Base-by-base conservation (phyloP, 2,888 invertebrate genomes). In the Dione vanillae region DNA sequence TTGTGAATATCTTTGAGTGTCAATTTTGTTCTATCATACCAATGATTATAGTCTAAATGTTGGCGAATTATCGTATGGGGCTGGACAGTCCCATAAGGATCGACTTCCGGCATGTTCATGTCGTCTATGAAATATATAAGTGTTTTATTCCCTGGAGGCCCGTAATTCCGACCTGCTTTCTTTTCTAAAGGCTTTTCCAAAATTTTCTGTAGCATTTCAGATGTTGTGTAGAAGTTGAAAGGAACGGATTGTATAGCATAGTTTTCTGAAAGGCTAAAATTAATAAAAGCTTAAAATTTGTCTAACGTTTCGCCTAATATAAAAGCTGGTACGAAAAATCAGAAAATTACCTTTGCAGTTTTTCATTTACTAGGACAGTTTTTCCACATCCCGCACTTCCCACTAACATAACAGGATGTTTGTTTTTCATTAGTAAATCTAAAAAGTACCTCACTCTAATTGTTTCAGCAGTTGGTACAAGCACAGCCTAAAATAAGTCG, bases 101-200 rank as follows among this genome's bases (percentile, higher is more conserved):
- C 94, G 20, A 97, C 97, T 94, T 98, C 98, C 0, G 99, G 99
- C 98, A 99, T 99, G 84, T 99, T 99, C 96, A 99, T 96, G 82
- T 99, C 99, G 83, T 99, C 99, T 72, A 99, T 96, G 84, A 99
- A 99, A 87, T 98, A 99, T 74, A 99, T 96, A 52, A 99, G 93
- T 0, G 97, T 97, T 89, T 98, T 98, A 81, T 96, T 98, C 14
- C 99, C 98, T 0, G 98, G 98, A 14, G 99, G 99, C 0, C 98
- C 99, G 82, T 96, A 99, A 90, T 98, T 99, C 75, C 98, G 94
- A 9, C 98, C 97, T 11, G 99, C 99, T 88, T 99, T 99, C 92
- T 99, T 99, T 87, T 99, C 99, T 71, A 99, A 87, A 8, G 98
- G 98, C 84, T 98, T 98, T 85, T 99, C 99, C 69, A 99, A 89